Percentiles rank a stretch among this genome's conserved stretches.
Evolutionary conservation across 2,113 vertebrate genomes (phyloP).

Genomic region (Paramisgurnus dabryanus): DNA sequence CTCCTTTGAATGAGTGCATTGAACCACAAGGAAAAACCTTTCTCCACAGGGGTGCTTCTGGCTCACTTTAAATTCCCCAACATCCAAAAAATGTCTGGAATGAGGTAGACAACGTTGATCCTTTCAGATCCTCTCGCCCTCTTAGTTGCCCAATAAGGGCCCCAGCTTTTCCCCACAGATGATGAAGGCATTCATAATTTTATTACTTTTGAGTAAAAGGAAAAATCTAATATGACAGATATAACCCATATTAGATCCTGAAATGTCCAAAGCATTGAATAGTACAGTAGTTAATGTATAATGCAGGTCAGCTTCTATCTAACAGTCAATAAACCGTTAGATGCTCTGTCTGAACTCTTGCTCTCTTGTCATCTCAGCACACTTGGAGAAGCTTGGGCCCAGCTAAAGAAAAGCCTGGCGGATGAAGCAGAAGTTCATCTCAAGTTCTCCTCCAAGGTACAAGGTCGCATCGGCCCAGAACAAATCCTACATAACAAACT

Average conservation of each 20-base stretch:
- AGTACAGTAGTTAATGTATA: no score
- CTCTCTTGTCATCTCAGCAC: conserved; percentile 76
- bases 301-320: not conserved
- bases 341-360: not conserved
- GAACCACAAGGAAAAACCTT: not conserved
- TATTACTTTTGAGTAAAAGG: not conserved
- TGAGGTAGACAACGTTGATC: conserved; percentile 14
- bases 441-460: conserved; percentile 97
- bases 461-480: not conserved
- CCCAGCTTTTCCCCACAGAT: not conserved
- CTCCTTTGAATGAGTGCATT: conserved; percentile 45
- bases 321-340: not conserved
- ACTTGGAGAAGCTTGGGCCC: conserved; percentile 92
- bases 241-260: no score
- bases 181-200: not conserved
- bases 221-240: not conserved
- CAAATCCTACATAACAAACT: not conserved
- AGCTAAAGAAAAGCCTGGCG: conserved; percentile 93
- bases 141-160: not conserved
- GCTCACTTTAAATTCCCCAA: conserved; percentile 3
- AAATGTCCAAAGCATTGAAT: no score
- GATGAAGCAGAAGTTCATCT: conserved; percentile 97
- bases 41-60: not conserved
- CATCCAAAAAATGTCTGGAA: conserved; percentile 34
- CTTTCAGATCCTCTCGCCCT: conserved; percentile 4